These are phyloP conservation scores for Mus musculus DNA, from an alignment of 2,113 vertebrate species.

Conservation along the genomic window GRCm39 chr11:4331001-4331500, in stretches of 20 bases:
- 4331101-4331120: neutral
- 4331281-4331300: neutral
- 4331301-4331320: neutral
- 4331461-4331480: neutral
- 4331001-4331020: slow-evolving; percentile 18
- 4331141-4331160: neutral
- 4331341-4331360: neutral
- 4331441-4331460: neutral
- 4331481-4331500: neutral
- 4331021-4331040: slow-evolving; percentile 11
- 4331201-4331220: neutral
- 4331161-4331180: neutral
- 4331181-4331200: neutral
- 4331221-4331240: neutral
- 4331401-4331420: neutral
- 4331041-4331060: slow-evolving; percentile 30
- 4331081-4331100: neutral
- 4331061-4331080: neutral
- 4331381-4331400: neutral
- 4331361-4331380: neutral
- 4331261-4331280: neutral
- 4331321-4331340: neutral
- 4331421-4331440: neutral
- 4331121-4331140: neutral
- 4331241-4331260: neutral